A percentile compares a stretch with the other conserved stretches of the same genome.
These are phyloP conservation scores for Urocyon cinereoargenteus DNA, from an alignment of 2,797 vertebrate genomes.

Conservation along the genomic window DNA sequence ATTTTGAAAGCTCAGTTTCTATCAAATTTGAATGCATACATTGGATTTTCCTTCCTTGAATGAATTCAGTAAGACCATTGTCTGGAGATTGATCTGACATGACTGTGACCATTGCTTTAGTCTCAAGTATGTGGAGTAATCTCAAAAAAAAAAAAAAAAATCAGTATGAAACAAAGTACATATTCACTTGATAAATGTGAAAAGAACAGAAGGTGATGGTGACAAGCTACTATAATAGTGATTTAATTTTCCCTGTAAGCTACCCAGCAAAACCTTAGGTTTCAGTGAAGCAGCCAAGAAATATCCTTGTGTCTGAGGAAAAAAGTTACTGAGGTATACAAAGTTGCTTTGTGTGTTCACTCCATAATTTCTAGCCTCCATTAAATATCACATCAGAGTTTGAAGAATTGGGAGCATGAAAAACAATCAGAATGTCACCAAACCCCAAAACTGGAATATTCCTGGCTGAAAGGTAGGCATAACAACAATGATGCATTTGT, in stretches of 20 bases:
- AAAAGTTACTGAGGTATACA: background rate
- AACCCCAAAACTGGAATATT: background rate
- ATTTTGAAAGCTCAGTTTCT: slow-evolving; percentile 47
- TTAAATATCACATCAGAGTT: background rate
- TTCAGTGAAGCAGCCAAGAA: slow-evolving; percentile 25
- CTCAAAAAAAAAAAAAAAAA: slow-evolving; percentile 45
- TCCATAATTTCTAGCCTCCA: background rate
- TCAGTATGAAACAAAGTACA: background rate
- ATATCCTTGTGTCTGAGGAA: slow-evolving; percentile 27
- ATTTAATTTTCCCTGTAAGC: background rate
- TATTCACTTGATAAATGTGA: slow-evolving; percentile 23
- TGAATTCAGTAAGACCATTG: slow-evolving; percentile 36
- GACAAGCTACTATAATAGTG: background rate
- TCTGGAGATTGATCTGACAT: background rate
- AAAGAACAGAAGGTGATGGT: background rate
- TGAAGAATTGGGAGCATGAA: background rate
- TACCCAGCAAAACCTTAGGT: background rate
- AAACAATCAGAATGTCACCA: background rate
- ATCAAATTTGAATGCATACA: background rate
- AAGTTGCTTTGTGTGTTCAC: background rate
- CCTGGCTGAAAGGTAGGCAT: background rate
- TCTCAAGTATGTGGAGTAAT: background rate
- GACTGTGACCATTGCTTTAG: background rate
- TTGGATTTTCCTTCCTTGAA: background rate
- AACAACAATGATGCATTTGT: background rate